Base-by-base conservation (phyloP, 2,797 vertebrate genomes). In the Lycodopsis pacificus region DNA sequence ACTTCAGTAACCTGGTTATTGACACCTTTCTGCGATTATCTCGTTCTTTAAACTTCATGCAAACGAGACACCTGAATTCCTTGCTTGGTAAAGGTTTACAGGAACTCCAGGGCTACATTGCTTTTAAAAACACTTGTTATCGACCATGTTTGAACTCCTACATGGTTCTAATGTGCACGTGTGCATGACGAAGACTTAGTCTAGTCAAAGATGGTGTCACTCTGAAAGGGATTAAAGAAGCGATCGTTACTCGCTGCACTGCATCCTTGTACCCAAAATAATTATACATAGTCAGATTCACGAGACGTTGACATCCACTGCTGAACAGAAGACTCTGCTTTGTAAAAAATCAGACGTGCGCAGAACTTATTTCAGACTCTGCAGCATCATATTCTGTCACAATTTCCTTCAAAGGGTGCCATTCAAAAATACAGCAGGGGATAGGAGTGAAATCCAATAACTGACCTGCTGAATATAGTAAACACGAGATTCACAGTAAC, bases 391-490 rank as follows among this genome's bases (percentile, higher is more conserved):
- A 77, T 49, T 70, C 38, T 76, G 32, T 76, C 69, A 71, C 19
- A 79, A 73, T 81, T 70, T 65, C 64, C 61, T 49, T 73, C 40
- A n/a, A 68, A 73, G 76, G 62, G 67, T 66, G 10, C 57, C 65
- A n/a, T 79, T 88, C 5, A 69, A 72, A 66, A 73, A 53, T 75
- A 72, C 68, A 82, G 59, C 58, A 49, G 40, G 17, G 20, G 25
- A 72, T 25, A n/a, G 66, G 7, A 68, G 57, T 32, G 9, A 67
- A 67, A 81, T 71, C 30, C 67, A 64, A 25, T 36, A 66, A 73
- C 22, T 73, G 68, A 71, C 65, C 76, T 46, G 54, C 73, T 80
- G 12, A 44, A 56, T 77, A 48, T 69, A 76, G 58, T 62, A 76
- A 74, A 54, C 42, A 38, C 9, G 14, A 53, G 46, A 72, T 73